Evolutionary conservation across 2,797 vertebrate genomes (phyloP).

Genomic region (Acrossocheilus wenchowensis): DNA sequence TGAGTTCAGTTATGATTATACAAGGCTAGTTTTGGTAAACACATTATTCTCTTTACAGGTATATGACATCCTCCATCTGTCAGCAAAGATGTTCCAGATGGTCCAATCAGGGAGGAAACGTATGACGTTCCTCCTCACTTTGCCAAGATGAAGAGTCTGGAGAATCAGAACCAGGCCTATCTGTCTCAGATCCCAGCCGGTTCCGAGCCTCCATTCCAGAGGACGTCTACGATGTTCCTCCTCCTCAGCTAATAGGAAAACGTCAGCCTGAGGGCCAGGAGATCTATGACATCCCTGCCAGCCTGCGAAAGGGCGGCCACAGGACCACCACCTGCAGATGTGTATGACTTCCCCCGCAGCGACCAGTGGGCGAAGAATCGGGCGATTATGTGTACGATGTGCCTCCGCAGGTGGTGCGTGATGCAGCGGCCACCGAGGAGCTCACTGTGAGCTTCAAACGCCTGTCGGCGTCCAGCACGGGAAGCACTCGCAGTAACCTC

Average conservation of each 20-base stretch:
- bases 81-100: slow-evolving; percentile 87
- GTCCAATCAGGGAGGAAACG: slow-evolving; percentile 87
- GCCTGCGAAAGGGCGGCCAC: slow-evolving; percentile 77
- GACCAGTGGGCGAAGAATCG: slow-evolving; percentile 66
- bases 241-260: slow-evolving; percentile 80
- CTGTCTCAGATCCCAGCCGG: slow-evolving; percentile 63
- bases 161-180: slow-evolving; percentile 62
- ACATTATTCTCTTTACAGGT: slow-evolving; percentile 77
- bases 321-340: slow-evolving; percentile 76
- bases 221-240: slow-evolving; percentile 93
- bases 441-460: slow-evolving; percentile 83
- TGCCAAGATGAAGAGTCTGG: slow-evolving; percentile 80
- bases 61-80: slow-evolving; percentile 92
- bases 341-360: slow-evolving; percentile 92
- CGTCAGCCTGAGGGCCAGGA: slow-evolving; percentile 79
- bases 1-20: slow-evolving; percentile 7
- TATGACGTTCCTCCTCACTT: slow-evolving; percentile 94
- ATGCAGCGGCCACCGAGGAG: slow-evolving; percentile 79
- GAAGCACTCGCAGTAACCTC: slow-evolving; percentile 92
- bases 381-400: slow-evolving; percentile 87
- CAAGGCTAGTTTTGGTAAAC: slow-evolving; percentile 17
- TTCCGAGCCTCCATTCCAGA: slow-evolving; percentile 82
- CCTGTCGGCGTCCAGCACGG: slow-evolving; percentile 92
- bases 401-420: slow-evolving; percentile 85
- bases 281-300: slow-evolving; percentile 92